Base-by-base conservation (phyloP, 2,888 invertebrate genomes). In the Drosophila lacicola region DNA sequence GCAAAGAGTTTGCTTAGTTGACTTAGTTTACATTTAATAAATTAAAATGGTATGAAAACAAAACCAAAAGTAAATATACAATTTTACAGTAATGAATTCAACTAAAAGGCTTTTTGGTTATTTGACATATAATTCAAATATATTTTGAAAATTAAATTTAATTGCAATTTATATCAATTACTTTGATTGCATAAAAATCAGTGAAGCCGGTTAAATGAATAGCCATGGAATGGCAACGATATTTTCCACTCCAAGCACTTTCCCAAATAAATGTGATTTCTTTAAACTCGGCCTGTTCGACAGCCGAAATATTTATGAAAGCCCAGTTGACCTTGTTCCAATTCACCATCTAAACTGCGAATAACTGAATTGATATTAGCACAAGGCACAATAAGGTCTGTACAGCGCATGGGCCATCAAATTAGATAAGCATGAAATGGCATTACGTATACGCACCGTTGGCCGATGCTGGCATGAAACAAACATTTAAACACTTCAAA, bases 401-500 rank as follows among this genome's bases (percentile, higher is more conserved):
- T 14, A 11, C 14, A 45, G 17, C 44, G 14, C 19, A 46, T 42
- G 13, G 39, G 3, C 61, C 19, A 62, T 82, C 57, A 49, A 78
- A 64, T 80, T 50, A 45, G 54, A 58, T 58, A 51, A 57, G 68
- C 64, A 46, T 42, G 62, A 69, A 65, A 64, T 55, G 57, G 39
- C 57, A 69, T 70, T 81, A 66, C 63, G 53, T 55, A 78, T 74
- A 78, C 71, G 62, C 58, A 67, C 64, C 53, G 61, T 37, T 47
- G 34, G 42, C 50, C 39, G 50, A 36, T 29, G 51, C 45, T 42
- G 66, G 25, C 36, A 60, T 57, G 72, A 71, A 65, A 57, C 73
- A 69, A 67, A 70, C 83, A 70, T 78, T 83, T 80, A 69, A 88
- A 62, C 70, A 75, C 87, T 86, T 74, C 53, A 74, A 88, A 80